Percentiles rank a stretch among this genome's conserved stretches.
phyloP scores from a whole-genome alignment of 2,113 vertebrate species.

The Gnathonemus longibarbis region DNA sequence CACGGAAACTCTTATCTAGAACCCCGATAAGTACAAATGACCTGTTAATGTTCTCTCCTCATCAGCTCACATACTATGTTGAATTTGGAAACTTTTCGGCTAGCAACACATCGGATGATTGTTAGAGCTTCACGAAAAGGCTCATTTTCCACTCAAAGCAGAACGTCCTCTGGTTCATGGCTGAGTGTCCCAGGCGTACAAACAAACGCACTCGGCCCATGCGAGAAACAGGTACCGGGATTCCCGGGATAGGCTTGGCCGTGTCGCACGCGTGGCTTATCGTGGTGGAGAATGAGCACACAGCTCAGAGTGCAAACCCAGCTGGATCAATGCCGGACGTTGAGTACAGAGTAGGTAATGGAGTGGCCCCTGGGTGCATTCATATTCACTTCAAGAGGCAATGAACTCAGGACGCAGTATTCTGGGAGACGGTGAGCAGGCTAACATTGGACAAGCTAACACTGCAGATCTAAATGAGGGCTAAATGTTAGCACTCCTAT shows the following conservation, averaged over 20 bases:
- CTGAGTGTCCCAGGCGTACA: not conserved
- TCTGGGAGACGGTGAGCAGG: not conserved
- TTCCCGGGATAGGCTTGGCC: not conserved
- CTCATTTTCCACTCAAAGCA: not conserved
- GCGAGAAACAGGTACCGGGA: not conserved
- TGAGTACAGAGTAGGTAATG: constrained; percentile 27
- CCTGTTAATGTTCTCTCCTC: not conserved
- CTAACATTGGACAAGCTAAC: constrained; percentile 12
- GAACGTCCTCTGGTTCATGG: not conserved
- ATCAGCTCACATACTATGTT: not conserved
- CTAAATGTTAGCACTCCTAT: not conserved
- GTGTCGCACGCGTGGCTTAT: constrained; percentile 23
- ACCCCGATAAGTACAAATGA: not conserved
- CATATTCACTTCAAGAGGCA: constrained; percentile 21
- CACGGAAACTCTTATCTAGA: not conserved
- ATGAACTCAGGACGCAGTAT: constrained; percentile 8
- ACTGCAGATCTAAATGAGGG: not conserved
- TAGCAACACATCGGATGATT: not conserved
- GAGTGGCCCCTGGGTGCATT: constrained; percentile 22
- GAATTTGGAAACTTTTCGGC: not conserved
- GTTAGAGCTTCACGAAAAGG: not conserved
- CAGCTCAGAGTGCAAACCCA: constrained; percentile 24
- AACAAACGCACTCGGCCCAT: not conserved
- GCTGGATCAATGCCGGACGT: constrained; percentile 30
- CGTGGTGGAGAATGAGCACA: constrained; percentile 23